Percentiles rank a stretch among this genome's conserved stretches.
phyloP scores from a whole-genome alignment of 2,113 vertebrate genomes.

The Dicerorhinus sumatrensis region DNA sequence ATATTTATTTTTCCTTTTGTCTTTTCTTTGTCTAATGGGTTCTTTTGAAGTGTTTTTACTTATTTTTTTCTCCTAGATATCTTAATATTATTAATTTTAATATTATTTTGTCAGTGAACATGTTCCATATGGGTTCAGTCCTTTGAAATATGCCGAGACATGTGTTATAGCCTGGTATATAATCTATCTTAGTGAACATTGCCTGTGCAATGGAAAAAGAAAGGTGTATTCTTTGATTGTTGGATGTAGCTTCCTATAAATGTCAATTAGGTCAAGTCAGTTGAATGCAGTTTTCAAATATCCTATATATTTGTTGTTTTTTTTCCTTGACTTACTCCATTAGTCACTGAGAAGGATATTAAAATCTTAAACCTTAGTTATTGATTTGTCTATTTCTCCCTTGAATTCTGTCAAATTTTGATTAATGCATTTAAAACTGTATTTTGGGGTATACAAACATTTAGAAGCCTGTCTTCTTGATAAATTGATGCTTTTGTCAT shows the following conservation, averaged over 20 bases:
- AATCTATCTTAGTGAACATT: not conserved
- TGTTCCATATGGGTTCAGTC: not conserved
- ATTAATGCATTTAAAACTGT: not conserved
- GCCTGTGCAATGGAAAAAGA: not conserved
- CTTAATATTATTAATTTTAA: not conserved
- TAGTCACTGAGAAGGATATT: not conserved
- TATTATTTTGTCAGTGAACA: not conserved
- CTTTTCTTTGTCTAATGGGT: not conserved
- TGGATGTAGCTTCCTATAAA: not conserved
- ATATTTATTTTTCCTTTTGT: not conserved
- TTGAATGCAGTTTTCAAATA: not conserved
- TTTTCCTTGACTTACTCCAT: not conserved
- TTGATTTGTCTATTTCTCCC: not conserved
- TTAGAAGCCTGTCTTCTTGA: not conserved
- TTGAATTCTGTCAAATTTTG: constrained; percentile 1
- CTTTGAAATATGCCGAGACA: not conserved
- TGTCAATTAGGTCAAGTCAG: not conserved
- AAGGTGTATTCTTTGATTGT: not conserved
- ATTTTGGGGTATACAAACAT: not conserved
- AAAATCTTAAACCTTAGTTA: not conserved
- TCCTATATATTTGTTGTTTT: not conserved
- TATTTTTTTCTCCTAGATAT: not conserved
- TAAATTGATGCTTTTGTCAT: not conserved
- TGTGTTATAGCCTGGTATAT: not conserved
- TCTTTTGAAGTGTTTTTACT: not conserved